A percentile compares a stretch with the other conserved stretches of the same genome.
These are phyloP conservation scores for Synanceia verrucosa DNA, from an alignment of 2,797 vertebrate species.

Conservation along the genomic window DNA sequence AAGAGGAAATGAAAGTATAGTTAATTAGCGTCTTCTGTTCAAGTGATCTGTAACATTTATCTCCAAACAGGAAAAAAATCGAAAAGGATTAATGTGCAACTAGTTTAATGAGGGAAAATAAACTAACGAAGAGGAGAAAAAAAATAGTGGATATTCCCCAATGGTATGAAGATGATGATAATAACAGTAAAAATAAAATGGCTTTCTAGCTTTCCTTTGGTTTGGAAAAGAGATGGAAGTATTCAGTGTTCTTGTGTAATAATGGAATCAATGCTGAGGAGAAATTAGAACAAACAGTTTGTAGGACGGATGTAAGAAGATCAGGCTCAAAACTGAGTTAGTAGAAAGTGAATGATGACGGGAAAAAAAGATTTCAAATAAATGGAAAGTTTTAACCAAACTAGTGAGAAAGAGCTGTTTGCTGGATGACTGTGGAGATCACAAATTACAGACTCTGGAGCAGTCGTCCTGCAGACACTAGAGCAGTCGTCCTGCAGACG, in stretches of 20 bases:
- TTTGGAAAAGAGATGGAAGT: background rate
- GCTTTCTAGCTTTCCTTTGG: conserved; percentile 2
- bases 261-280: background rate
- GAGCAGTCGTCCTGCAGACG: too few species aligned
- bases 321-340: background rate
- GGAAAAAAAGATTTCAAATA: background rate
- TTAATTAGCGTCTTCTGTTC: conserved; percentile 46
- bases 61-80: conserved; percentile 31
- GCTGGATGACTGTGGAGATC: too few species aligned
- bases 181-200: conserved; percentile 12
- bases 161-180: conserved; percentile 6
- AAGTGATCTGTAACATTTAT: conserved; percentile 56
- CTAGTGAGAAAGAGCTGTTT: too few species aligned
- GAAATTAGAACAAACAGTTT: background rate
- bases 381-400: background rate
- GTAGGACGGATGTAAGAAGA: background rate
- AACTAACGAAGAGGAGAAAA: conserved; percentile 27
- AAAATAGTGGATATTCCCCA: conserved; percentile 20
- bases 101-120: conserved; percentile 41
- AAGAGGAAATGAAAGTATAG: conserved; percentile 29
- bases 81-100: conserved; percentile 48
- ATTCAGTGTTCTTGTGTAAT: background rate
- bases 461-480: background rate
- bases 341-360: background rate
- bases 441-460: too few species aligned